Evolutionary conservation across 1,140 invertebrate genomes (phyloP).

Genomic region (Babylonia areolata): DNA sequence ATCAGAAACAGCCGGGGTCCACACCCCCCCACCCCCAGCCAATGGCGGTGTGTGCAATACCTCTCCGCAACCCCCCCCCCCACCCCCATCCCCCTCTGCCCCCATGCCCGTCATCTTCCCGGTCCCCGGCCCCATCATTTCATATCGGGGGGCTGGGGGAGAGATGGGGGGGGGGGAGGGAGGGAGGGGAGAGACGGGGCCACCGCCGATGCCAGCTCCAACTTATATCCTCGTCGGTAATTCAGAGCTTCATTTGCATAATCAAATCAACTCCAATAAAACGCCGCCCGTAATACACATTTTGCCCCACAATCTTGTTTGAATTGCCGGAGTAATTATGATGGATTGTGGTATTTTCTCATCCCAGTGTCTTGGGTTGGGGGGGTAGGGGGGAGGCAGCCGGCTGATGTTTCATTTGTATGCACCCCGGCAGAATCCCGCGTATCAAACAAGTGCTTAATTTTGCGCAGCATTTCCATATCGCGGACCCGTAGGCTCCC

Average conservation of each 20-base stretch:
- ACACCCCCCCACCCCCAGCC: background rate
- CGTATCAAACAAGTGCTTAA: slow-evolving; percentile 50
- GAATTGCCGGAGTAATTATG: slow-evolving; percentile 56
- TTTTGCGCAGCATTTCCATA: slow-evolving; percentile 56
- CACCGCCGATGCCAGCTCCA: slow-evolving; percentile 30
- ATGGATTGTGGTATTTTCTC: slow-evolving; percentile 55
- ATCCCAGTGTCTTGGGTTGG: slow-evolving; percentile 24
- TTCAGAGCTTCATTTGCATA: slow-evolving; percentile 54
- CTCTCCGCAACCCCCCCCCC: background rate
- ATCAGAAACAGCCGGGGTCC: background rate
- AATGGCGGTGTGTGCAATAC: background rate
- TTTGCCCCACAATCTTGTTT: slow-evolving; percentile 52
- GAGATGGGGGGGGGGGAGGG: too few relatives aligned
- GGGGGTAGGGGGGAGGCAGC: too few relatives aligned
- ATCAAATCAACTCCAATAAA: slow-evolving; percentile 56
- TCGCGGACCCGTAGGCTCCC: slow-evolving; percentile 38
- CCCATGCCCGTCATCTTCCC: background rate
- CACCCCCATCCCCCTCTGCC: background rate
- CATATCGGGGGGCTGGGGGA: slow-evolving; percentile 28
- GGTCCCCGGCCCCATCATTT: slow-evolving; percentile 2
- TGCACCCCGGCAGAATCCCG: slow-evolving; percentile 47
- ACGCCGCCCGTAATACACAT: slow-evolving; percentile 51
- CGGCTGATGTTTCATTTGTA: slow-evolving; percentile 53
- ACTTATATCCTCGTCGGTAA: slow-evolving; percentile 45
- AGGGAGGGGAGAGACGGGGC: background rate